Conservation (phyloP, 1,140 invertebrate genomes). For the Muscidifurax raptorellus region DNA sequence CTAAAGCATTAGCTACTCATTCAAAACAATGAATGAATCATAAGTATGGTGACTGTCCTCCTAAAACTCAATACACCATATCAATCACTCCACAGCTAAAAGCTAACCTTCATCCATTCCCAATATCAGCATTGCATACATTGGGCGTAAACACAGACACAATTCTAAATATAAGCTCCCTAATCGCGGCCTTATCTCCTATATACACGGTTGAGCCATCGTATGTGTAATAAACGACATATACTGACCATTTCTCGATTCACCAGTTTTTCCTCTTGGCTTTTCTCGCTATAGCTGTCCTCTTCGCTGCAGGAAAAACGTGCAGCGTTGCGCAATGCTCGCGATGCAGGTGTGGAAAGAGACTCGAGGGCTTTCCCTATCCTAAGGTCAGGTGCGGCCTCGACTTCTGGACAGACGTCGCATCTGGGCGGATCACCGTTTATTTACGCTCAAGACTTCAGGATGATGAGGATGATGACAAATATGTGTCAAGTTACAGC, state of each 20-base stretch:
- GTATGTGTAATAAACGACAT: not conserved
- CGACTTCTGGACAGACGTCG: not conserved
- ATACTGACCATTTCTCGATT: conserved; percentile 29
- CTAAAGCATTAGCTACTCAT: not conserved
- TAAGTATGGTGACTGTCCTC: not conserved
- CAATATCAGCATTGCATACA: not conserved
- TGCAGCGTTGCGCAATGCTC: conserved; percentile 5
- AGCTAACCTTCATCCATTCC: not conserved
- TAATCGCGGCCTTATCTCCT: not conserved
- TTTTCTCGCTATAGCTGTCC: not conserved
- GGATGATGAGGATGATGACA: not conserved
- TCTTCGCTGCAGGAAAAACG: not conserved
- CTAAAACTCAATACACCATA: not conserved
- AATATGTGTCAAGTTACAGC: not conserved
- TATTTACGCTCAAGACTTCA: not conserved
- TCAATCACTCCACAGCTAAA: not conserved
- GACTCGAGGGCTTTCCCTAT: not conserved
- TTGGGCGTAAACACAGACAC: not conserved
- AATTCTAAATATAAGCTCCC: conserved; percentile 1
- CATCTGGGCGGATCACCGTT: not conserved
- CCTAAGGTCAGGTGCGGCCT: not conserved
- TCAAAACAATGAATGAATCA: not conserved
- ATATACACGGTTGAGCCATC: not conserved
- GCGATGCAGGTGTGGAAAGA: not conserved
- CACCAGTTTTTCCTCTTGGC: not conserved